Evolutionary conservation across 2,113 vertebrate genomes (phyloP).

Genomic region (Gymnorhina tibicen): DNA sequence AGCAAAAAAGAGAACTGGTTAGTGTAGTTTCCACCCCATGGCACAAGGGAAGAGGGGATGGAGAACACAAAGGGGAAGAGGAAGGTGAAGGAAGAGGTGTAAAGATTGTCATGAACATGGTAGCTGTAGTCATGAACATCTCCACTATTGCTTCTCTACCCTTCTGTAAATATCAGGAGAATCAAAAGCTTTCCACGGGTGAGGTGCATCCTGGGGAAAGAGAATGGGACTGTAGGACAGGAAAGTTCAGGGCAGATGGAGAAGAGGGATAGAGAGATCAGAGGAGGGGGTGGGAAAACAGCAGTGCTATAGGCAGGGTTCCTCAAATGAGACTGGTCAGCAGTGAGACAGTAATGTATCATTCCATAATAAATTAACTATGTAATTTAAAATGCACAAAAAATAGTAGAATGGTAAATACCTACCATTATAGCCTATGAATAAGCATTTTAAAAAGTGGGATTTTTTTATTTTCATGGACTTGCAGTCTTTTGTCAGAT

Average conservation of each 20-base stretch:
- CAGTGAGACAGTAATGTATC: not conserved
- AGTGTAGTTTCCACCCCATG: not conserved
- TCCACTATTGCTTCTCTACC: not conserved
- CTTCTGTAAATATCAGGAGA: not conserved
- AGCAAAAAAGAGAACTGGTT: not conserved
- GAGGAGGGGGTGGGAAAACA: not conserved
- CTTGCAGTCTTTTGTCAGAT: not conserved
- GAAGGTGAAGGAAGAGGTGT: not conserved
- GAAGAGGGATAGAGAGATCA: not conserved
- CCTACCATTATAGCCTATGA: not conserved
- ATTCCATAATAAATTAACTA: not conserved
- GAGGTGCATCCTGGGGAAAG: not conserved
- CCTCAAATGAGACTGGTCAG: not conserved
- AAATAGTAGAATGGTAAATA: not conserved
- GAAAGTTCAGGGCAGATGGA: not conserved
- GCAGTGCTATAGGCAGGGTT: not conserved
- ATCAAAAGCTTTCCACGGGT: not conserved
- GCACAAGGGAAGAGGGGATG: not conserved
- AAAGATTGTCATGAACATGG: not conserved
- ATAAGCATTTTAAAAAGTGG: rapidly evolving
- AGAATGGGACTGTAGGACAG: not conserved
- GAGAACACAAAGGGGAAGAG: not conserved
- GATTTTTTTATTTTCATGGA: not conserved
- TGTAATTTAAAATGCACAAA: not conserved
- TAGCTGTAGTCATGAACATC: not conserved